phyloP scores from a whole-genome alignment of 2,113 vertebrate genomes.

The Varanus salvator region DNA sequence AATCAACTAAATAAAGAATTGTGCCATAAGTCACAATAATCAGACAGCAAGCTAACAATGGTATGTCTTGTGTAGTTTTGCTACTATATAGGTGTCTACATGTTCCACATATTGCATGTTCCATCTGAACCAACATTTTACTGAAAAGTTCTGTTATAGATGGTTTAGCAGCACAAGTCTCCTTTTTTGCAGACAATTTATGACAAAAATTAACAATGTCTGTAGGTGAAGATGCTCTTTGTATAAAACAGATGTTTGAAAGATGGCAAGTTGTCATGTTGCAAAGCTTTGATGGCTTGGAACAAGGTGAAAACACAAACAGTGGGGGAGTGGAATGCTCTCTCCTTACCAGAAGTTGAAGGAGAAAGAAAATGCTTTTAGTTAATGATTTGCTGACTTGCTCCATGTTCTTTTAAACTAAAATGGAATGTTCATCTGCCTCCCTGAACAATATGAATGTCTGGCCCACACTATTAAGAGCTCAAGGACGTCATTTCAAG shows the following conservation, averaged over 20 bases:
- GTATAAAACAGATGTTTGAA: conserved; percentile 42
- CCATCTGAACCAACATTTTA: neutral
- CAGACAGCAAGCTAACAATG: neutral
- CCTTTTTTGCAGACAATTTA: conserved; percentile 22
- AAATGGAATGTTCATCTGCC: neutral
- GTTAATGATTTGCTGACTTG: conserved; percentile 38
- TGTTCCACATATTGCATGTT: neutral
- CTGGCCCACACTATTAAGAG: conserved; percentile 43
- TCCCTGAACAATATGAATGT: conserved; percentile 48
- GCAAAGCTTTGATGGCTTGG: conserved; percentile 24
- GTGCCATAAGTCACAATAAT: neutral
- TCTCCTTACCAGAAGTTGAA: conserved; percentile 39
- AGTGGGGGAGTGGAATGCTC: conserved; percentile 2
- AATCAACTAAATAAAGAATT: neutral
- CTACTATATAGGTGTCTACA: neutral
- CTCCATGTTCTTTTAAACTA: conserved; percentile 51
- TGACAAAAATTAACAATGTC: conserved; percentile 9
- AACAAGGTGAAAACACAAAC: conserved; percentile 51
- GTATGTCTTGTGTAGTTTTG: neutral
- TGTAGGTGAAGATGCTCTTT: conserved; percentile 21
- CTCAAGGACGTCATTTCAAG: conserved; percentile 69
- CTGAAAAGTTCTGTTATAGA: neutral
- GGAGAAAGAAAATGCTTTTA: conserved; percentile 54
- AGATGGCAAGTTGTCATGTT: conserved; percentile 44
- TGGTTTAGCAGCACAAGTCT: conserved; percentile 1